A percentile compares a stretch with the other conserved stretches of the same genome.
phyloP scores from a whole-genome alignment of 2,797 vertebrate genomes.

The Podargus strigoides region DNA sequence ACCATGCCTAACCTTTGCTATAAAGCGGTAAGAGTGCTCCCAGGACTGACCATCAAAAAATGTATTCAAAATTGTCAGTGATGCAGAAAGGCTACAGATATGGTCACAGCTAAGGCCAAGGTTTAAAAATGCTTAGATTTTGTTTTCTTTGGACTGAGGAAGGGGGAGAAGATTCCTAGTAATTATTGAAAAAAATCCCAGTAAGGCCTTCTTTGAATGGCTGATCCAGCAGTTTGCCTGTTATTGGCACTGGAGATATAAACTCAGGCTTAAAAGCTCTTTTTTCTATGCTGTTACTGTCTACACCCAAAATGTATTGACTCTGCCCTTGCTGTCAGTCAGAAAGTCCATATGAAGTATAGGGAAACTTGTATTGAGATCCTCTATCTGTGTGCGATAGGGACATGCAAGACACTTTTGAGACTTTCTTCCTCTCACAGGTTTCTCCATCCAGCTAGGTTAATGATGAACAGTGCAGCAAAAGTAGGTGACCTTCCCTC shows the following conservation, averaged over 20 bases:
- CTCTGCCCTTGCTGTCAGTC: neutral
- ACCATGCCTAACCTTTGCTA: neutral
- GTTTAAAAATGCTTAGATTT: neutral
- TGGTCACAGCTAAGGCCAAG: neutral
- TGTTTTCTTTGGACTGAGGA: neutral
- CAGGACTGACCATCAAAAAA: neutral
- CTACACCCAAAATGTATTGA: neutral
- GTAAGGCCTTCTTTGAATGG: neutral
- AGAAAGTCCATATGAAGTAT: neutral
- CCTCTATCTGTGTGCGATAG: rapidly evolving
- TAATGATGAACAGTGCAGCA: neutral
- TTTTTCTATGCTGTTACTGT: neutral
- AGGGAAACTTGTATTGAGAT: neutral
- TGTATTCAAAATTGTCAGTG: neutral
- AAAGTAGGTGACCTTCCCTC: neutral
- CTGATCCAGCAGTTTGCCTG: neutral
- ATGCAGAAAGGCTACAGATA: neutral
- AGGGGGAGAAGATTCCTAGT: neutral
- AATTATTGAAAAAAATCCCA: neutral
- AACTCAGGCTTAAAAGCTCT: neutral
- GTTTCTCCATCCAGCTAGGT: neutral
- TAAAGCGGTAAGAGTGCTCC: neutral
- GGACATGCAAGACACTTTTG: neutral
- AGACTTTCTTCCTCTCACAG: neutral
- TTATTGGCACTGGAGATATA: neutral